Percentiles rank a stretch among this genome's conserved stretches.
Evolutionary conservation across 2,113 vertebrate genomes (phyloP).

Genomic region (Prionailurus viverrinus): DNA sequence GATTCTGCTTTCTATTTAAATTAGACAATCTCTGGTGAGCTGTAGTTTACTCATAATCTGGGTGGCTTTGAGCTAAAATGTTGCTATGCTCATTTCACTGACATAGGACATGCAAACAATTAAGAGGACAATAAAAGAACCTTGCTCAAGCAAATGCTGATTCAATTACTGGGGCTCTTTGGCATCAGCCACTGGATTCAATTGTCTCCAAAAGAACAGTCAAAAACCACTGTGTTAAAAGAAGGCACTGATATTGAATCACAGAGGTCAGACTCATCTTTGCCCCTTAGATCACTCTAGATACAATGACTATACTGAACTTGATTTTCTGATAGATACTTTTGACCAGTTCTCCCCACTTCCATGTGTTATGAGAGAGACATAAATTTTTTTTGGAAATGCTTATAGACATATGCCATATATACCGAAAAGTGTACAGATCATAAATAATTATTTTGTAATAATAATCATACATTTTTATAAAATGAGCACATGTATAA

Average conservation of each 20-base stretch:
- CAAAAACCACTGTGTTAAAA: neutral
- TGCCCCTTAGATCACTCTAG: neutral
- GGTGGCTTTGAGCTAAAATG: slow-evolving; percentile 45
- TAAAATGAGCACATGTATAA: neutral
- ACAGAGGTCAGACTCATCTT: neutral
- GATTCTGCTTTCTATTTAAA: neutral
- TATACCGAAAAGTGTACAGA: neutral
- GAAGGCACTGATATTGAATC: neutral
- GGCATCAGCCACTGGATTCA: neutral
- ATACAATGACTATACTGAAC: neutral
- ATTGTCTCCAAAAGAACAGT: neutral
- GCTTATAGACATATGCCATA: neutral
- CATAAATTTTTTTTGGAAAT: neutral
- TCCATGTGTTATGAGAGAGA: neutral
- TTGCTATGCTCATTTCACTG: neutral
- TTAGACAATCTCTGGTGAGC: neutral
- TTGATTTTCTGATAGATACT: neutral
- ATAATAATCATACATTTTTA: slow-evolving; percentile 11
- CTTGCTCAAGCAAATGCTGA: neutral
- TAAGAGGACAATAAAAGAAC: neutral
- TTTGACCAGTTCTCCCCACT: neutral
- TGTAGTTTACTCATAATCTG: neutral
- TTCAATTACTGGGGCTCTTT: neutral
- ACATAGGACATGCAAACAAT: neutral
- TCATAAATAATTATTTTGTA: neutral